Evolutionary conservation across 2,797 vertebrate species (phyloP).

Genomic region (Carcharodon carcharias): DNA sequence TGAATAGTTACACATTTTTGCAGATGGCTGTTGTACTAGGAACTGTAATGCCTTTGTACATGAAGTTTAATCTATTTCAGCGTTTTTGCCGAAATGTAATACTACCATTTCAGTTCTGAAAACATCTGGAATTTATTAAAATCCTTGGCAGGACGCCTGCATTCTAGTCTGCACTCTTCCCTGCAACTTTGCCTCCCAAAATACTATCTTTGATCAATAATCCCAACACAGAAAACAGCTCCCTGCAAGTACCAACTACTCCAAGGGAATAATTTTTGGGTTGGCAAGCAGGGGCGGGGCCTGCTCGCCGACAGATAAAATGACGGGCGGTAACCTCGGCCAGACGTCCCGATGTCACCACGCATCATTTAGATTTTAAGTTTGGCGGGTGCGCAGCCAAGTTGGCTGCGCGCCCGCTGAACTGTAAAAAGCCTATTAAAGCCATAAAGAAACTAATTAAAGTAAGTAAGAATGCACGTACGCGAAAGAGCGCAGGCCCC

Average conservation of each 20-base stretch:
- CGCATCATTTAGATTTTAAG: no score
- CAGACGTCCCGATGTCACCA: no score
- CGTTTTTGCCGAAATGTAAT: conserved; percentile 40
- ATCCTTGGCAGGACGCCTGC: conserved; percentile 42
- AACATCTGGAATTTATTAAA: conserved; percentile 48
- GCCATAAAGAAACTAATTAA: no score
- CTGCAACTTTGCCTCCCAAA: conserved; percentile 30
- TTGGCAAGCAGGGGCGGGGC: no score
- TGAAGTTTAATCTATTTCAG: conserved; percentile 5
- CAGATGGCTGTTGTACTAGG: conserved; percentile 41
- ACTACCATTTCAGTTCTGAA: conserved; percentile 41
- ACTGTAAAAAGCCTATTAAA: no score
- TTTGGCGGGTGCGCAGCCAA: no score
- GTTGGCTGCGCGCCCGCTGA: no score
- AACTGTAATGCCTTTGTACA: conserved; percentile 36
- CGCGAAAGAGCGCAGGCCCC: no score
- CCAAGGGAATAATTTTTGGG: not conserved
- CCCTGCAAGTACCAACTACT: not conserved
- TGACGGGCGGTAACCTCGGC: no score
- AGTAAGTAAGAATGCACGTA: no score
- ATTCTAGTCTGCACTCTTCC: conserved; percentile 38
- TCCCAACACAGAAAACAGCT: not conserved
- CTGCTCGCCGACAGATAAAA: no score
- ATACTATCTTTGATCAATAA: conserved; percentile 22
- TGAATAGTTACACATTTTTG: conserved; percentile 20